phyloP scores from a whole-genome alignment of 2,888 invertebrate genomes.

The Spialia ferax region DNA sequence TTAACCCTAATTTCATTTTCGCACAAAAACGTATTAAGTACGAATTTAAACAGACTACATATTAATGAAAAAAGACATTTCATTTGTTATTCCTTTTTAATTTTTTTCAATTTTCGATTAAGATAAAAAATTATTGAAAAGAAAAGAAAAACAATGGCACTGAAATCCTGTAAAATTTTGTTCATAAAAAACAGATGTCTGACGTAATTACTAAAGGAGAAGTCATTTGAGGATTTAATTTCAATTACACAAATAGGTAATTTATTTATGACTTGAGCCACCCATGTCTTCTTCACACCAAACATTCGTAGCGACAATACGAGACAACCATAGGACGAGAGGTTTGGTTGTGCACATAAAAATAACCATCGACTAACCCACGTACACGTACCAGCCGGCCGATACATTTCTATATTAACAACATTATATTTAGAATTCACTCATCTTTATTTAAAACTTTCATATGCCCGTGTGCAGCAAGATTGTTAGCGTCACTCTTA shows the following conservation, averaged over 20 bases:
- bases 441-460: constrained; percentile 59
- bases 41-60: no score
- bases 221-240: no score
- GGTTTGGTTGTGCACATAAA: constrained; percentile 34
- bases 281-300: not conserved
- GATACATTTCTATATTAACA: constrained; percentile 56
- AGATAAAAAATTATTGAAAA: no score
- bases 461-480: constrained; percentile 55
- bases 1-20: not conserved
- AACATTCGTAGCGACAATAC: not conserved
- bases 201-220: no score
- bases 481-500: constrained; percentile 42
- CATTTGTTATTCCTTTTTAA: no score
- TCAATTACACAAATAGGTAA: no score
- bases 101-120: no score
- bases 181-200: no score
- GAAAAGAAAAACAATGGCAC: no score
- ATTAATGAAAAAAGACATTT: no score
- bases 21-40: not conserved
- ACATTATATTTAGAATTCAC: constrained; percentile 57
- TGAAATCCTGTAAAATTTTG: no score
- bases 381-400: constrained; percentile 49
- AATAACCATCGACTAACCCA: constrained; percentile 49
- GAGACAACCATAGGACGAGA: constrained; percentile 5
- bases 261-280: no score